Percentiles rank a stretch among this genome's conserved stretches.
phyloP scores from a whole-genome alignment of 2,113 vertebrate genomes.

The Apaloderma vittatum region DNA sequence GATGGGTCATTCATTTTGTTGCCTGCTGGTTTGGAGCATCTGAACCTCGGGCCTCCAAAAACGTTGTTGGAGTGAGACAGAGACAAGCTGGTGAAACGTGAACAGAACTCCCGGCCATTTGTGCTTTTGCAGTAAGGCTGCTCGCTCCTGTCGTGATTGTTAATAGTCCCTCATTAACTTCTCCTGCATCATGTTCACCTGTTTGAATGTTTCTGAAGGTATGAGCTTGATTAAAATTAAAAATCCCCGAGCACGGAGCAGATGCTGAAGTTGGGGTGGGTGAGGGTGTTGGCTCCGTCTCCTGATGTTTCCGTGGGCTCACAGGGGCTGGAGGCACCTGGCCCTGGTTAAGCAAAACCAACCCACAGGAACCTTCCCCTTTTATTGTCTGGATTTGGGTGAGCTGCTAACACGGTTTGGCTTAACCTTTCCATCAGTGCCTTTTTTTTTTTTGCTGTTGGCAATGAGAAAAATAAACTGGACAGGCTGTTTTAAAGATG shows the following conservation, averaged over 20 bases:
- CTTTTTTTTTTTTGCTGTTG: not conserved
- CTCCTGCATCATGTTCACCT: not conserved
- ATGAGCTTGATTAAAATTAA: not conserved
- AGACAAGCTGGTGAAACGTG: not conserved
- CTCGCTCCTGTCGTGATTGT: not conserved
- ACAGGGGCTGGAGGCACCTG: not conserved
- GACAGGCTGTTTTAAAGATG: not conserved
- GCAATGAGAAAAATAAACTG: not conserved
- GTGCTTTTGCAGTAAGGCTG: not conserved
- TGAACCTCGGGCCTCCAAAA: constrained; percentile 11
- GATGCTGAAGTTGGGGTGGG: not conserved
- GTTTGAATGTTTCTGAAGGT: not conserved
- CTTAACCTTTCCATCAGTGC: not conserved
- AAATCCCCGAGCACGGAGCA: not conserved
- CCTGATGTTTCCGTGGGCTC: not conserved
- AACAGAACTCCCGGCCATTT: not conserved
- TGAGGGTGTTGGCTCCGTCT: not conserved
- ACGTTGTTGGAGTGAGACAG: not conserved
- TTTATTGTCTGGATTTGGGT: not conserved
- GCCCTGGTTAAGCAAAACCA: not conserved
- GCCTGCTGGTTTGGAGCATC: not conserved
- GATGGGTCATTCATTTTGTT: constrained; percentile 6
- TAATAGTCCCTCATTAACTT: not conserved
- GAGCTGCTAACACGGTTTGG: not conserved
- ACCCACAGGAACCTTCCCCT: not conserved